Evolutionary conservation across 1,140 invertebrate genomes (phyloP), one percentile per base, ranked within the genome.

Genomic region (Drosophila bifasciata): DNA sequence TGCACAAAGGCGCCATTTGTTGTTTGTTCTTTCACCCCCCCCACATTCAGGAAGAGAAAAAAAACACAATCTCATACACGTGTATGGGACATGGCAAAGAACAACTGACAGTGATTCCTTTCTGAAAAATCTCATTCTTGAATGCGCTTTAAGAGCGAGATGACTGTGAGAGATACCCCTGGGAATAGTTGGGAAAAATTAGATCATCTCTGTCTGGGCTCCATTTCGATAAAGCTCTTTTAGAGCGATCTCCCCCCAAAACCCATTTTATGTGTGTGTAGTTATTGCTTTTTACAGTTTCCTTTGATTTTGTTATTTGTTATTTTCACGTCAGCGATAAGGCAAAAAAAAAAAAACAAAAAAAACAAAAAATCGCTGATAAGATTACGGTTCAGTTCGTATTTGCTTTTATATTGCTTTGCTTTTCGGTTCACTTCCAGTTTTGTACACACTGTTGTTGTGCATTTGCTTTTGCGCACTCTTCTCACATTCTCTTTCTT

Each of bases 341-440:
- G 51, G 51, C 68, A 23, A 45, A 32, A n/a, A n/a, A n/a, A n/a
- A n/a, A n/a, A n/a, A n/a, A n/a, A n/a, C n/a, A n/a, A n/a, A n/a
- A n/a, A n/a, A n/a, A n/a, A n/a, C n/a, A n/a, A n/a, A n/a, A 79
- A 86, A 86, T 86, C 32, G 61, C 77, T 85, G 80, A 85, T 85
- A 85, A 85, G 80, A 85, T 36, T 85, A 85, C 57, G 57, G 60
- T 60, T 68, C 49, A 36, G 59, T 61, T 76, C 56, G 57, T 40
- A 63, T 72, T 71, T 40, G 16, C 28, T 50, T 40, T 58, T 57
- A 41, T 70, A 41, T 70, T 53, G 25, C 23, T 71, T 41, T 55
- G 49, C 8, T 9, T 25, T 39, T 64, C 15, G 16, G 39, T 55
- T 36, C 32, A 36, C 5, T 49, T 43, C 40, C 39, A 72, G 50